phyloP scores from a whole-genome alignment of 2,888 invertebrate genomes.

The Drosophila nr. fundita region DNA sequence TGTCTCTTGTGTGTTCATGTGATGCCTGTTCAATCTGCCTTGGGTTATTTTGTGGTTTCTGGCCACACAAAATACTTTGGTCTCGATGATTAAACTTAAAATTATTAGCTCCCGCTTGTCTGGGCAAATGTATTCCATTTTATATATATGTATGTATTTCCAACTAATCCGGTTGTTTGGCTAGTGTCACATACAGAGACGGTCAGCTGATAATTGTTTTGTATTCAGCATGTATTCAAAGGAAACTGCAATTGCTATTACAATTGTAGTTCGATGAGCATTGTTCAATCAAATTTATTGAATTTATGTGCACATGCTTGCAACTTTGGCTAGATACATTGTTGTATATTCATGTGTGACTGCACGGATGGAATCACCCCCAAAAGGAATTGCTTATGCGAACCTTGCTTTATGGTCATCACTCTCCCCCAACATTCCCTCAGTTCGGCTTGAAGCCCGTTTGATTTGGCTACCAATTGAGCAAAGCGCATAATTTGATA shows the following conservation, averaged over 20 bases:
- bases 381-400: constrained; percentile 14
- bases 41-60: constrained; percentile 48
- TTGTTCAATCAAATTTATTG: constrained; percentile 49
- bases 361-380: constrained; percentile 12
- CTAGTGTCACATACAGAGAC: constrained; percentile 19
- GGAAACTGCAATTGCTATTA: constrained; percentile 55
- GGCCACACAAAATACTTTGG: constrained; percentile 31
- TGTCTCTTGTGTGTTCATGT: constrained; percentile 20
- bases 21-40: constrained; percentile 45
- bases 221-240: constrained; percentile 52
- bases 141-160: neutral
- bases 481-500: constrained; percentile 38
- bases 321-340: constrained; percentile 16
- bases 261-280: constrained; percentile 54
- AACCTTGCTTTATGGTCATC: constrained; percentile 2
- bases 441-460: neutral
- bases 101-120: neutral
- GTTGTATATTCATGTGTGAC: neutral
- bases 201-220: constrained; percentile 34
- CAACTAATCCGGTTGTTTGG: constrained; percentile 5
- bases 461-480: constrained; percentile 39
- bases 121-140: neutral
- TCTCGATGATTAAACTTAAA: constrained; percentile 21
- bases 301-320: constrained; percentile 37
- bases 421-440: neutral